Evolutionary conservation across 1,140 invertebrate species (phyloP).

Genomic region (Trachelipus rathkii): DNA sequence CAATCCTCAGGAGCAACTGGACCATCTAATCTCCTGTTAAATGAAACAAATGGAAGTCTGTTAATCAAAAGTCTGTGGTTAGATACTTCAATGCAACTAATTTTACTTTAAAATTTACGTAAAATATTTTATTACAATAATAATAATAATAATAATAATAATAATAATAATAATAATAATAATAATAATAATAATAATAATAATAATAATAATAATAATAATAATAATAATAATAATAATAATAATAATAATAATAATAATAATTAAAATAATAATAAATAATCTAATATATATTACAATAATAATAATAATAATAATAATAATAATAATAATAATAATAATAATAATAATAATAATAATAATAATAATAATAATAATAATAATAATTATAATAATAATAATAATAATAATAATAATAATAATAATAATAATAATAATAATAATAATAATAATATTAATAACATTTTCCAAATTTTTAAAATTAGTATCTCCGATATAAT

Average conservation of each 20-base stretch:
- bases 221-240: not conserved
- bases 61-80: not conserved
- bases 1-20: slow-evolving; percentile 50
- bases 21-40: slow-evolving; percentile 46
- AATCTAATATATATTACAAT: too few species aligned
- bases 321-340: not conserved
- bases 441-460: not conserved
- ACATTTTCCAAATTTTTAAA: too few species aligned
- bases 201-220: not conserved
- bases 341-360: not conserved
- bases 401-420: too few species aligned
- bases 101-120: too few species aligned
- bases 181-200: too few species aligned
- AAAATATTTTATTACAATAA: too few species aligned
- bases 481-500: too few species aligned
- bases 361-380: not conserved
- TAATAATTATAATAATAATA: too few species aligned
- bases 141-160: not conserved
- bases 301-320: not conserved
- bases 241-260: too few species aligned
- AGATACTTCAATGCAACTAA: not conserved
- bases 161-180: too few species aligned
- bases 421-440: not conserved
- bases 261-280: too few species aligned
- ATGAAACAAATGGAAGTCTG: not conserved